Base-by-base conservation (phyloP, 2,113 vertebrate genomes). In the Nothoprocta pentlandii region DNA sequence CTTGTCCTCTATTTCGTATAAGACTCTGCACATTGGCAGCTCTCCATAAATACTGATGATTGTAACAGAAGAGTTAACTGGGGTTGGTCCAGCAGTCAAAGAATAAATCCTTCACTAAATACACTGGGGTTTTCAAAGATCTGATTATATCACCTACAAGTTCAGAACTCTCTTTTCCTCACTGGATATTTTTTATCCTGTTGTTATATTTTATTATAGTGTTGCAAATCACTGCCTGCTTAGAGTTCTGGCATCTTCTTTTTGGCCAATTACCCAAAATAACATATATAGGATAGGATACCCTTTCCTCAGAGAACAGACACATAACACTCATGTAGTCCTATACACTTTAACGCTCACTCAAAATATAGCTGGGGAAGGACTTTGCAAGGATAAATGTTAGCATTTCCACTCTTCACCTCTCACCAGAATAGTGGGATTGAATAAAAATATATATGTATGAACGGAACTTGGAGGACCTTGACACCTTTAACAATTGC, bases 61-160 rank as follows among this genome's bases (percentile, higher is more conserved):
- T 69, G 93, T 90, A 95, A 90, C 94, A 94, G 91, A 94, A 92
- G 86, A 85, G 89, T 95, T 95, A 96, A 96, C 69, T 89, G 90
- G 81, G 85, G 67, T 82, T 94, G 92, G 58, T 96, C 93, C 89
- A 93, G 68, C 68, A 92, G 74, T 71, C 59, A 82, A 90, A 94
- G 66, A 91, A 91, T 83, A 95, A 94, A 95, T 90, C 67, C 74
- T 76, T 28, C 32, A 68, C 32, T 66, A 92, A 91, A 92, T 77
- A 63, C 75, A 64, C 44, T 11, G 23, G 79, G 44, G 47, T 85
- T 96, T 96, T 94, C 84, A 85, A 68, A 87, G 90, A 80, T 89
- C 64, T 94, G 73, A 70, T 93, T 91, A 42, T 93, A 93, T 93
- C 90, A 88, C 93, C 88, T 92, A 89, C 58, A 81, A 79, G 82